Base-by-base conservation (phyloP, 1,140 invertebrate genomes). In the Drosophila nikananu region DNA sequence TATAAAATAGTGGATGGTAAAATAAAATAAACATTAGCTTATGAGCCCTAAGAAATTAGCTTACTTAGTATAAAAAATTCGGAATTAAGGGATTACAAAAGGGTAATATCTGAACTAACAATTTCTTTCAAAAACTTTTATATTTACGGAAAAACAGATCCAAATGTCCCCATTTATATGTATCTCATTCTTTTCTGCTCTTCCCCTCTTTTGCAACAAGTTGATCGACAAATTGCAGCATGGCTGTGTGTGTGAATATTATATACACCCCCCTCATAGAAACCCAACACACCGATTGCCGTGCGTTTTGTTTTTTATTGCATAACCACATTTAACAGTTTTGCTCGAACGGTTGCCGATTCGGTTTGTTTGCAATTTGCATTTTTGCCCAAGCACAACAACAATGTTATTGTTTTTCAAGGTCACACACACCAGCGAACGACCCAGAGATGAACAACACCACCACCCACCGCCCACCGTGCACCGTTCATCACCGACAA, bases 401-500 rank as follows among this genome's bases (percentile, higher is more conserved):
- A 83, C 66, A 86, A 89, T 83, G 77, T 80, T 89, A 86, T 89
- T 87, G 77, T 86, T 86, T 86, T 83, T 86, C 83, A 86, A 87
- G 83, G 83, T 87, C 83, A 87, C 80, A 35, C 46, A 74, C 51
- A 87, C 84, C 42, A 87, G 41, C 42, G 32, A 30, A 39, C 54
- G 54, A 57, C 54, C 54, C 54, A 61, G 32, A 67, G 64, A 68
- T 71, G 63, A 73, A 73, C 70, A 72, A 59, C 23, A 63, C 39
- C 39, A 57, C 63, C 59, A 73, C 54, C 73, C 44, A 52, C 55
- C 52, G 19, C 70, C 66, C 52, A 46, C 51, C 66, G 63, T 32
- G 25, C 35, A 66, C 54, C 54, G 37, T 64, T 64, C 42, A 21
- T 25, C 64, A 32, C 42, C 42, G 35, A 17, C 23, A 21, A 32